Conservation (phyloP, 2,888 invertebrate genomes). For the Erebia epiphron region DNA sequence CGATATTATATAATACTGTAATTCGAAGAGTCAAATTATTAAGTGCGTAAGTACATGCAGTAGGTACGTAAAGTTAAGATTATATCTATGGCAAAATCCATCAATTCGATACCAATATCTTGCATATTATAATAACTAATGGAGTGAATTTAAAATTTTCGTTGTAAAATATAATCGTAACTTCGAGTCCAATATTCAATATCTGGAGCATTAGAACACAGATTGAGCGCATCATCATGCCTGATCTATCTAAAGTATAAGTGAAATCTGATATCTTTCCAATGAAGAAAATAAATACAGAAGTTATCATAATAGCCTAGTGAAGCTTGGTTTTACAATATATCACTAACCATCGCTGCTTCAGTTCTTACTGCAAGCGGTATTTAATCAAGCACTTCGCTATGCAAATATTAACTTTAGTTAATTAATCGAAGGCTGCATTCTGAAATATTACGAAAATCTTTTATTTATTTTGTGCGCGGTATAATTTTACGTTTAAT, state of each 20-base stretch:
- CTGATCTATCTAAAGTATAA: no score
- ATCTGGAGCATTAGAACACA: background rate
- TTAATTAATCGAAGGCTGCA: constrained; percentile 22
- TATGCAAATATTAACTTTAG: constrained; percentile 22
- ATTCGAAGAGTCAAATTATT: no score
- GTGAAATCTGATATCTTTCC: no score
- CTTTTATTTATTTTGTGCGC: constrained; percentile 12
- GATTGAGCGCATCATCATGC: background rate
- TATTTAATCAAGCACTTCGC: constrained; percentile 20
- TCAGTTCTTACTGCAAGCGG: constrained; percentile 13
- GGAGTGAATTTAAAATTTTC: background rate
- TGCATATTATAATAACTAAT: background rate
- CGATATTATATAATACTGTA: no score
- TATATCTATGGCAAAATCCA: no score
- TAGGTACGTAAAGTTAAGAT: no score
- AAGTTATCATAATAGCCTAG: background rate
- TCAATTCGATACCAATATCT: background rate
- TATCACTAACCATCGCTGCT: background rate
- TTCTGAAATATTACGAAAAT: constrained; percentile 2
- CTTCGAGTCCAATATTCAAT: background rate
- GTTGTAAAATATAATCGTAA: background rate
- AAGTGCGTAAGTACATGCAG: no score
- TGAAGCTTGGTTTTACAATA: background rate
- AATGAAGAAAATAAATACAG: no score
- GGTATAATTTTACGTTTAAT: background rate